These are phyloP conservation scores for Rhinolophus ferrumequinum DNA, from an alignment of 2,113 vertebrate species.

Conservation along the genomic window DNA sequence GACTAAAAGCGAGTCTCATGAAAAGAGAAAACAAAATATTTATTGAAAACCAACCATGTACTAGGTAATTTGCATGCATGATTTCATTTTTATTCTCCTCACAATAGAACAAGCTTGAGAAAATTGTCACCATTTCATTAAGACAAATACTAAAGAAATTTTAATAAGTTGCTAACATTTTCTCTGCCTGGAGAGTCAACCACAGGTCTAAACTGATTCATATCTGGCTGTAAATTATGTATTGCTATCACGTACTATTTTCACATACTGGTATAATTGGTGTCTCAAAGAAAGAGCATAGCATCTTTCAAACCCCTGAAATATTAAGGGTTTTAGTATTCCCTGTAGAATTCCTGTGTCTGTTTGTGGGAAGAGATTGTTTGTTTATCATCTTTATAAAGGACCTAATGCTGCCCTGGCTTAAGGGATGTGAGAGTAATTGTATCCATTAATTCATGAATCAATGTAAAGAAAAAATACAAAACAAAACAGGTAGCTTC, in stretches of 20 bases:
- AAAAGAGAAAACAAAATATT: neutral
- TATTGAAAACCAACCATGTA: neutral
- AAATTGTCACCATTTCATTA: neutral
- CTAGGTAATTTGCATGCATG: neutral
- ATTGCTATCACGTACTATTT: neutral
- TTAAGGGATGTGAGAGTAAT: neutral
- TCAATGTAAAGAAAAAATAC: neutral
- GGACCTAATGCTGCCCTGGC: accelerated
- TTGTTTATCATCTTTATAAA: neutral
- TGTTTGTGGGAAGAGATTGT: neutral
- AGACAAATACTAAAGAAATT: neutral
- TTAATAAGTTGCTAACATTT: neutral
- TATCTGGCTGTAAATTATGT: neutral
- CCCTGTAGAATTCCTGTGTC: neutral
- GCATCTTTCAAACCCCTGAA: neutral
- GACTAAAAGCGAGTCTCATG: neutral
- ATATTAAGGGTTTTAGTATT: neutral
- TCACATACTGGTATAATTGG: neutral
- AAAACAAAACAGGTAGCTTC: neutral
- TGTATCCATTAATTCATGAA: neutral
- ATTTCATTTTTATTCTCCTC: neutral
- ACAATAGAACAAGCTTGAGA: neutral
- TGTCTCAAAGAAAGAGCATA: neutral
- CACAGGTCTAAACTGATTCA: neutral
- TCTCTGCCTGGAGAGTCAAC: neutral